Conservation (phyloP, 2,797 vertebrate species). For the Danio kyathit region DNA sequence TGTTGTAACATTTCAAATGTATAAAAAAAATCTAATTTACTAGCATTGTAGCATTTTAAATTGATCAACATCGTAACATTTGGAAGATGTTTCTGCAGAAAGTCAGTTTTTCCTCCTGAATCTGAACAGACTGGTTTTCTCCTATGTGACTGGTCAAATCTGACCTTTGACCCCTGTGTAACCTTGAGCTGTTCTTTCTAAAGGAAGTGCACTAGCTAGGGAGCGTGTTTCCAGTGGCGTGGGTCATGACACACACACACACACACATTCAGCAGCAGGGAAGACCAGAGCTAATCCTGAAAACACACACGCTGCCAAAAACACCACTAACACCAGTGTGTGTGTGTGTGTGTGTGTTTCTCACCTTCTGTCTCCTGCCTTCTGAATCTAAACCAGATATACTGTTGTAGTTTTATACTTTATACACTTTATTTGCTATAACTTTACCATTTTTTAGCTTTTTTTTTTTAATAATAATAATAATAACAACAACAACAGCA, state of each 20-base stretch:
- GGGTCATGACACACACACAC: constrained; percentile 12
- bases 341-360: background rate
- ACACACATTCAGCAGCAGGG: constrained; percentile 32
- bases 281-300: constrained; percentile 55
- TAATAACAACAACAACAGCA: no score
- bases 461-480: no score
- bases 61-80: no score
- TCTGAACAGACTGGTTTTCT: background rate
- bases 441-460: background rate
- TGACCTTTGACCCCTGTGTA: background rate
- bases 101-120: no score
- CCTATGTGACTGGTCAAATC: background rate
- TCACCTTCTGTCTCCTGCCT: background rate
- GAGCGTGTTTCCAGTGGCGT: background rate
- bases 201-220: background rate
- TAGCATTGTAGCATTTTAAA: no score
- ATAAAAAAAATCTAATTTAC: no score
- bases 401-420: background rate
- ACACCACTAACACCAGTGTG: constrained; percentile 41
- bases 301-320: constrained; percentile 42
- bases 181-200: background rate
- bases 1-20: no score
- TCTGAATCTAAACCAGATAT: background rate
- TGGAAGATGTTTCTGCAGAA: no score
- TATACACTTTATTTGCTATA: background rate